These are phyloP conservation scores for Harpagoxenus sublaevis DNA, from an alignment of 2,888 invertebrate species.

Conservation along the genomic window DNA sequence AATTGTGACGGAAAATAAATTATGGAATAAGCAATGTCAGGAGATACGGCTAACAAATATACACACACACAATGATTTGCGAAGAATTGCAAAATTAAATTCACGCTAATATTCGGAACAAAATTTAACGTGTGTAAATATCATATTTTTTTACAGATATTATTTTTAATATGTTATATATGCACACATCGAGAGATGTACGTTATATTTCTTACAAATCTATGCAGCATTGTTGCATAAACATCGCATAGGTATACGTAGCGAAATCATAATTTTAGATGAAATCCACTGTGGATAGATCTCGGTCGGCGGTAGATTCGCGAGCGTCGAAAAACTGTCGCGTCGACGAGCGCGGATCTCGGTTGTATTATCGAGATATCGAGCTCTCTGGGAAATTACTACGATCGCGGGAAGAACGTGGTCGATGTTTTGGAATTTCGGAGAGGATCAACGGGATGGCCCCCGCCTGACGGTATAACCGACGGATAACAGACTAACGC, in stretches of 20 bases:
- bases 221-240: too few relatives aligned
- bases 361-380: constrained; percentile 37
- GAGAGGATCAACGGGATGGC: constrained; percentile 65
- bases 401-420: constrained; percentile 17
- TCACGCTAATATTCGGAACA: not conserved
- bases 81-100: not conserved
- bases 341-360: constrained; percentile 18
- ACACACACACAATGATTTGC: not conserved
- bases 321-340: constrained; percentile 16
- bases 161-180: not conserved
- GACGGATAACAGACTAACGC: constrained; percentile 80
- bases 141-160: not conserved
- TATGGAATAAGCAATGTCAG: not conserved
- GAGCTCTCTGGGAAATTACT: constrained; percentile 38
- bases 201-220: constrained; percentile 11
- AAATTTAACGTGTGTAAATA: not conserved
- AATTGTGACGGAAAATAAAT: not conserved
- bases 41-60: not conserved
- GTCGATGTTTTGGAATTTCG: constrained; percentile 65
- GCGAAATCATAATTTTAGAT: constrained; percentile 35
- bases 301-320: not conserved
- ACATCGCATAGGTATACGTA: not conserved
- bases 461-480: constrained; percentile 74
- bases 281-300: not conserved
- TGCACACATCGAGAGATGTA: not conserved